Base-by-base conservation (phyloP, 2,888 invertebrate species). In the Pocota personata region DNA sequence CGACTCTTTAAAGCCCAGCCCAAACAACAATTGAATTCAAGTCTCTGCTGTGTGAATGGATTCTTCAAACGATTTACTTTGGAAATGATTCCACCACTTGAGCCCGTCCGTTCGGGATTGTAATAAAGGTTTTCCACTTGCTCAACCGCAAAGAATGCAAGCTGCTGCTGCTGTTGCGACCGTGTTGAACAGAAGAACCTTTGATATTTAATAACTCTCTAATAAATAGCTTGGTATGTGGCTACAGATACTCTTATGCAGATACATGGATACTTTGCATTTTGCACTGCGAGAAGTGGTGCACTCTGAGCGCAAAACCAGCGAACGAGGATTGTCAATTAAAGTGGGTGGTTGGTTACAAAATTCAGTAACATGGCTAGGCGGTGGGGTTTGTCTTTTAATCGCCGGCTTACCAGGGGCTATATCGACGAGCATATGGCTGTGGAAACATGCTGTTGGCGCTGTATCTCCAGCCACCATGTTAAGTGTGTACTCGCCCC, bases 151-250 rank as follows among this genome's bases (percentile, higher is more conserved):
- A 82, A 82, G 86, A 82, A 86, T 86, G 66, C 52, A 30, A 64
- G 16, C 37, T 43, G 66, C 10, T 21, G 48, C 3, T 62, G 43
- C 12, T 50, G 46, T 64, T 52, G 71, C 16, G 46, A 64, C 32
- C 57, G 60, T 76, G 64, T 40, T 57, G 19, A 67, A 82, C 80
- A 86, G 76, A 72, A 77, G 82, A 82, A 80, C 82, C 86, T 86
- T 86, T 86, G 86, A 86, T 86, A 86, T 86, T 86, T 86, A 86
- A 86, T 86, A 86, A 86, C 86, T 86, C 76, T 76, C 72, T 77
- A 80, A 75, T 77, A 77, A 71, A 62, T 71, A 32, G 71, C 52
- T 24, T 24, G 24, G 2, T 24, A 24, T 24, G 24, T 24, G 24
- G 24, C 4, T n/a, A 57, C 27, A 40, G 72, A 73, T 66, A 72